Percentiles rank a stretch among this genome's conserved stretches.
These are phyloP conservation scores for Cosmopolites sordidus DNA, from an alignment of 2,888 invertebrate species.

Conservation along the genomic window DNA sequence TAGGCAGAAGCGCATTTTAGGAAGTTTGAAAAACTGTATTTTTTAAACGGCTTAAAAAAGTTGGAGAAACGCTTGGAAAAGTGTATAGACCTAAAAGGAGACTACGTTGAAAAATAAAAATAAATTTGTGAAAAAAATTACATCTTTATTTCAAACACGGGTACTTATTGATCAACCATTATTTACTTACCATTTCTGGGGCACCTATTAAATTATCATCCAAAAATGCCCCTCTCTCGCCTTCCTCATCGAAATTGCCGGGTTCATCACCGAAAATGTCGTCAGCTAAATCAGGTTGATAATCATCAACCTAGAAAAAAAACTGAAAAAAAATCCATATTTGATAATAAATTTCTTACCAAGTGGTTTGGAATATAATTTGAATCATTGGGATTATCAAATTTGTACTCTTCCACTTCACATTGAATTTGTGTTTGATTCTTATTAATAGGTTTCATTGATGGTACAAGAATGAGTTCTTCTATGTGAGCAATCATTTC, in stretches of 20 bases:
- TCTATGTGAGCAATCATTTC: constrained; percentile 25
- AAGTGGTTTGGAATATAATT: constrained; percentile 47
- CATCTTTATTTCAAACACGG: too few species aligned
- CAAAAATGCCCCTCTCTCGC: constrained; percentile 40
- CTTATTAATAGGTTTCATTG: constrained; percentile 22
- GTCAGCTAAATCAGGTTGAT: constrained; percentile 31
- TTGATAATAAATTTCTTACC: constrained; percentile 13
- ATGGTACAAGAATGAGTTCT: constrained; percentile 29
- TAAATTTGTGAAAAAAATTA: too few species aligned
- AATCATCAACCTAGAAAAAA: constrained; percentile 19
- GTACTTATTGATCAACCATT: too few species aligned
- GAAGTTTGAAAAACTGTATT: too few species aligned
- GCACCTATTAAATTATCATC: constrained; percentile 61
- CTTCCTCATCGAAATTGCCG: constrained; percentile 37
- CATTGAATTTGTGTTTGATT: constrained; percentile 37
- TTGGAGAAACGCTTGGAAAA: too few species aligned
- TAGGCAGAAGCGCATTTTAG: too few species aligned
- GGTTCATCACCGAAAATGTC: constrained; percentile 34
- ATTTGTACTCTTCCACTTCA: constrained; percentile 50
- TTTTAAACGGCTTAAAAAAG: too few species aligned
- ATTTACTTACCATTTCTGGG: constrained; percentile 55
- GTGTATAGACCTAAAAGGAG: too few species aligned
- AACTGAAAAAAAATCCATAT: too few species aligned
- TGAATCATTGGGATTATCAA: constrained; percentile 54
- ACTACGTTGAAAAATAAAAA: too few species aligned